Evolutionary conservation across 2,113 vertebrate species (phyloP).

Genomic region (Perca fluviatilis): DNA sequence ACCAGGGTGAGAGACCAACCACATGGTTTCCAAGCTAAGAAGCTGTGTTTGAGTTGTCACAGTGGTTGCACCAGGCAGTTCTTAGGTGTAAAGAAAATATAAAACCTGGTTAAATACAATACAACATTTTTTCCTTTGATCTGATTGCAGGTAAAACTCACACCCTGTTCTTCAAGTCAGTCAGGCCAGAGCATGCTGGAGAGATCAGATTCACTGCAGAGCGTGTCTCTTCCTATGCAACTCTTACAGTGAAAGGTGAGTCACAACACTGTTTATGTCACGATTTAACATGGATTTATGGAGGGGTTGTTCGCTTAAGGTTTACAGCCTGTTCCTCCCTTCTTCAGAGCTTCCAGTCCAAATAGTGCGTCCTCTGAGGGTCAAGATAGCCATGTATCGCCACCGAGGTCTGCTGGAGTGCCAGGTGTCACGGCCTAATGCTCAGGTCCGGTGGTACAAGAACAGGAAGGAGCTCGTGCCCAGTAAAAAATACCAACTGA

Average conservation of each 20-base stretch:
- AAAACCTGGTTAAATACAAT: background rate
- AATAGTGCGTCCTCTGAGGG: slow-evolving; percentile 90
- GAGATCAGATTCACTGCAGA: slow-evolving; percentile 94
- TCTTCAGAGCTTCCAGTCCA: slow-evolving; percentile 91
- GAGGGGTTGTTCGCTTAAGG: background rate
- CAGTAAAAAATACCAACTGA: slow-evolving; percentile 87
- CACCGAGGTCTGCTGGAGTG: slow-evolving; percentile 93
- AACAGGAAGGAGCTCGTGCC: slow-evolving; percentile 82
- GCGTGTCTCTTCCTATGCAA: slow-evolving; percentile 89
- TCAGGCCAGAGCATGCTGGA: slow-evolving; percentile 89
- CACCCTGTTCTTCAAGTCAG: slow-evolving; percentile 83
- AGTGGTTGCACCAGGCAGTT: background rate
- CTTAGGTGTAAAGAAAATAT: background rate
- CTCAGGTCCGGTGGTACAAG: slow-evolving; percentile 92
- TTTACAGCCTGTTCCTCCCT: background rate
- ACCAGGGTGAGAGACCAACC: slow-evolving; percentile 86
- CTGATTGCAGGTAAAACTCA: slow-evolving; percentile 87
- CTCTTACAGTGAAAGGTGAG: slow-evolving; percentile 92
- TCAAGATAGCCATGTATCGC: slow-evolving; percentile 94
- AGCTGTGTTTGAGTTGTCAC: background rate
- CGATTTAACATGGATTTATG: background rate
- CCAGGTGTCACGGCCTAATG: slow-evolving; percentile 92
- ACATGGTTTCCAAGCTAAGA: background rate
- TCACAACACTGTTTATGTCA: background rate
- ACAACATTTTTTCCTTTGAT: slow-evolving; percentile 3